Conservation (phyloP, 2,113 vertebrate species). For the Chunga burmeisteri region DNA sequence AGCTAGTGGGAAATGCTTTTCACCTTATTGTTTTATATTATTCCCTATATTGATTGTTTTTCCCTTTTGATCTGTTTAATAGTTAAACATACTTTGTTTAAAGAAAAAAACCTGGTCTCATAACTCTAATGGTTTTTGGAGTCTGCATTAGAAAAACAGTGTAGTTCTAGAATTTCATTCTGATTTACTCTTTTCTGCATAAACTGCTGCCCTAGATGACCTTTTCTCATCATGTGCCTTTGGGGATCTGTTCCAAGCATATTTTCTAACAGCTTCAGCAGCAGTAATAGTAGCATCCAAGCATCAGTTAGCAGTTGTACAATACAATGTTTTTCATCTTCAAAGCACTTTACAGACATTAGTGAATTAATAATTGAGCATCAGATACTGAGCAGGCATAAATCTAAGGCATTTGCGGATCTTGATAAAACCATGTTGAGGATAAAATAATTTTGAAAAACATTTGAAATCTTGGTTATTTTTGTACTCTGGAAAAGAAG, state of each 20-base stretch:
- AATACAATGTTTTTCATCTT: constrained; percentile 41
- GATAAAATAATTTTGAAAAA: not conserved
- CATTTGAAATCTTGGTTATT: not conserved
- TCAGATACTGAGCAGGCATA: constrained; percentile 20
- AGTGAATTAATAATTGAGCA: constrained; percentile 63
- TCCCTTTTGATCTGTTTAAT: not conserved
- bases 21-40: not conserved
- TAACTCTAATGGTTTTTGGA: not conserved
- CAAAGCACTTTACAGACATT: constrained; percentile 54
- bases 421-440: not conserved
- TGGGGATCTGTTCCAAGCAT: constrained; percentile 20
- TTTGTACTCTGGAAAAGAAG: not conserved
- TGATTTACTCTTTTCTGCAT: constrained; percentile 25
- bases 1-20: not conserved
- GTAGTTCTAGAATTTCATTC: not conserved
- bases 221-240: constrained; percentile 2
- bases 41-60: not conserved
- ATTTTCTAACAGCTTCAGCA: constrained; percentile 39
- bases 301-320: constrained; percentile 32
- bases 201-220: constrained; percentile 10
- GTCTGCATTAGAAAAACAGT: not conserved
- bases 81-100: not conserved
- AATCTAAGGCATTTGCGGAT: constrained; percentile 26
- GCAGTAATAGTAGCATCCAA: constrained; percentile 4
- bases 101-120: not conserved